These are phyloP conservation scores for Drosophila pectinifera DNA, from an alignment of 1,140 invertebrate species.

Conservation along the genomic window DNA sequence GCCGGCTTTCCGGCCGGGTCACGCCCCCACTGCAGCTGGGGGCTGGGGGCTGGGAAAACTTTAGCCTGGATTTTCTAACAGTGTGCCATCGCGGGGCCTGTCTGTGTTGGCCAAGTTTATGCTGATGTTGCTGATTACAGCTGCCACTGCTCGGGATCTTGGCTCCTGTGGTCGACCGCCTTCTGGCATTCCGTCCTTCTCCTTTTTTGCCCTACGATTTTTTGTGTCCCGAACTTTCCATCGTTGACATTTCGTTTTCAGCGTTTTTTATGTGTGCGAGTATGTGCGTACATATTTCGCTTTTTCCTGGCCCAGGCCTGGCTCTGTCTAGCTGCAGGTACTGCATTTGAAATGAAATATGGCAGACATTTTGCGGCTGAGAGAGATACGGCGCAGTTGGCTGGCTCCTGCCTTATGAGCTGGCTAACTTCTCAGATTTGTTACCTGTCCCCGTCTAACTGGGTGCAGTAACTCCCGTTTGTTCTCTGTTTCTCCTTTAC, in stretches of 20 bases:
- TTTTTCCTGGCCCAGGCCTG: conserved; percentile 14
- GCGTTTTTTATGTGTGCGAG: conserved; percentile 38
- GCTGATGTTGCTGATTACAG: conserved; percentile 77
- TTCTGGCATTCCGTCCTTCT: conserved; percentile 31
- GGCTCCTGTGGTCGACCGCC: conserved; percentile 35
- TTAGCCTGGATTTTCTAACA: conserved; percentile 55
- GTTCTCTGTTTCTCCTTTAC: not conserved
- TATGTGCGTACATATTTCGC: conserved; percentile 29
- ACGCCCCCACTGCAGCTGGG: conserved; percentile 48
- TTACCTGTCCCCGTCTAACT: conserved; percentile 10
- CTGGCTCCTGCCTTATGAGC: conserved; percentile 57
- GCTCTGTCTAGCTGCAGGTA: conserved; percentile 67
- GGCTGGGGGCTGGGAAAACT: conserved; percentile 39
- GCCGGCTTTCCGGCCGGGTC: conserved; percentile 20
- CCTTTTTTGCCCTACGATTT: conserved; percentile 24
- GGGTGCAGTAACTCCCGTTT: not conserved
- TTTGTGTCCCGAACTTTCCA: conserved; percentile 50
- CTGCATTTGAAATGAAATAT: conserved; percentile 81
- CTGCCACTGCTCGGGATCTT: conserved; percentile 36
- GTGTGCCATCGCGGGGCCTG: conserved; percentile 8
- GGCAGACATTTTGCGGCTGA: conserved; percentile 76
- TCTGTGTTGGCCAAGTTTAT: conserved; percentile 63
- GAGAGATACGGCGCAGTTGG: conserved; percentile 72
- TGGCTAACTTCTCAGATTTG: conserved; percentile 70
- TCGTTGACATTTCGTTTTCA: conserved; percentile 79